These are phyloP conservation scores for Piscicola geometra DNA, from an alignment of 2,888 invertebrate genomes.

Conservation along the genomic window DNA sequence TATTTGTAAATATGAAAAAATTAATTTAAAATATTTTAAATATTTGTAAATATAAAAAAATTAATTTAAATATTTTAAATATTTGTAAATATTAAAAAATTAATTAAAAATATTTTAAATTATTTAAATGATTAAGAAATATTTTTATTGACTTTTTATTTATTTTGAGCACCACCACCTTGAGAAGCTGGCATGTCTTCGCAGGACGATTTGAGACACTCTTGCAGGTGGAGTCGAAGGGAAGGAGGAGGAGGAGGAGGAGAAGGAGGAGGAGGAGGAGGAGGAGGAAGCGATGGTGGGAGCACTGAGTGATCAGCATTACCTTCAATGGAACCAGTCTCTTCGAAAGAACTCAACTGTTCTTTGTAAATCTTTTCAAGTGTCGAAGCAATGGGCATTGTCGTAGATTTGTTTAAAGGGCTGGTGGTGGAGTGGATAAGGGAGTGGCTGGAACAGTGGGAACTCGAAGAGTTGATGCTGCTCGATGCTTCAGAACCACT, in stretches of 20 bases:
- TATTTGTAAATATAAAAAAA: too few species aligned
- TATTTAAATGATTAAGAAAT: too few species aligned
- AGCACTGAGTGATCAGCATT: too few species aligned
- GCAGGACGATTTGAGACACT: neutral
- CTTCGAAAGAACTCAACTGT: neutral
- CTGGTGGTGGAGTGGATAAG: neutral
- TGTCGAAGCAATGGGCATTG: neutral
- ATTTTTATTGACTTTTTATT: too few species aligned
- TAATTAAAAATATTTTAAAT: too few species aligned
- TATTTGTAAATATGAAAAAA: too few species aligned
- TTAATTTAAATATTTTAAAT: too few species aligned
- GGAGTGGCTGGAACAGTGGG: conserved; percentile 7
- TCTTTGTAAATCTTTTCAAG: neutral
- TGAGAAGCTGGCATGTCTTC: neutral
- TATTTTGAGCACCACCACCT: too few species aligned
- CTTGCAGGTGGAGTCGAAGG: neutral
- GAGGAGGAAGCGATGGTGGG: too few species aligned
- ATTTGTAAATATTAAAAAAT: too few species aligned
- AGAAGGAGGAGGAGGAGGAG: neutral
- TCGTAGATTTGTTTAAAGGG: neutral
- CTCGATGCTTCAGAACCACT: conserved; percentile 40
- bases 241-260: neutral
- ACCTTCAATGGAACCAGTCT: neutral
- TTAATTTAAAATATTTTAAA: too few species aligned
- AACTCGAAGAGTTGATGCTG: conserved; percentile 26